phyloP scores from a whole-genome alignment of 2,888 invertebrate species.

The Trachelus stipa region DNA sequence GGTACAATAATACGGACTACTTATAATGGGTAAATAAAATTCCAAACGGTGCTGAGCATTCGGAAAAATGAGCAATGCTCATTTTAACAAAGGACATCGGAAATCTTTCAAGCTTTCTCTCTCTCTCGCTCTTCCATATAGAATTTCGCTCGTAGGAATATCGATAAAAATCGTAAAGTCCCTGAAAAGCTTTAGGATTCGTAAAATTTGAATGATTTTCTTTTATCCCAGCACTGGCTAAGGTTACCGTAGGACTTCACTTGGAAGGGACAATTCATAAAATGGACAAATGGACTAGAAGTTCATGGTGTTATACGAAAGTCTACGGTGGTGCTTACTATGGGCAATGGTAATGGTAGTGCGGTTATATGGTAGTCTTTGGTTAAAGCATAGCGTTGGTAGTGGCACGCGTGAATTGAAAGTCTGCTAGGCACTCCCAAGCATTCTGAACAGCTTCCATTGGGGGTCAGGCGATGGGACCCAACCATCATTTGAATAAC shows the following conservation, averaged over 20 bases:
- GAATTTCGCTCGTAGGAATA: constrained; percentile 17
- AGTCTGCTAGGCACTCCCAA: constrained; percentile 34
- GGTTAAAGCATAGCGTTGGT: constrained; percentile 4
- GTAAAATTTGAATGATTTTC: constrained; percentile 13
- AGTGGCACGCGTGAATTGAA: constrained; percentile 36
- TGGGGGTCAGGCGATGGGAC: neutral
- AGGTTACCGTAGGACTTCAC: neutral
- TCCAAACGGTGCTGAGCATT: constrained; percentile 24
- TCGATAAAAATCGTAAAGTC: constrained; percentile 46
- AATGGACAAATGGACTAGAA: no score
- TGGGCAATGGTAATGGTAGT: no score
- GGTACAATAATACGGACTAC: neutral
- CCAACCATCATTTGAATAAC: constrained; percentile 58
- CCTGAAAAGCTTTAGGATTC: constrained; percentile 31
- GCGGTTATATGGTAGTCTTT: no score
- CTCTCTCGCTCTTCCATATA: neutral
- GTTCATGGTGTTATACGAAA: no score
- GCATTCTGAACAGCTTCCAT: constrained; percentile 42
- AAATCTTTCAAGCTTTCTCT: constrained; percentile 1
- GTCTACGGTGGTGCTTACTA: neutral
- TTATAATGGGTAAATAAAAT: neutral
- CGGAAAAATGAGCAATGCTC: constrained; percentile 40
- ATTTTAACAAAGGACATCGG: constrained; percentile 30
- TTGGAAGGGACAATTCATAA: no score
- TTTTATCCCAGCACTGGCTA: neutral